Evolutionary conservation across 2,113 vertebrate species (phyloP).

Genomic region (Donacobius atricapilla): DNA sequence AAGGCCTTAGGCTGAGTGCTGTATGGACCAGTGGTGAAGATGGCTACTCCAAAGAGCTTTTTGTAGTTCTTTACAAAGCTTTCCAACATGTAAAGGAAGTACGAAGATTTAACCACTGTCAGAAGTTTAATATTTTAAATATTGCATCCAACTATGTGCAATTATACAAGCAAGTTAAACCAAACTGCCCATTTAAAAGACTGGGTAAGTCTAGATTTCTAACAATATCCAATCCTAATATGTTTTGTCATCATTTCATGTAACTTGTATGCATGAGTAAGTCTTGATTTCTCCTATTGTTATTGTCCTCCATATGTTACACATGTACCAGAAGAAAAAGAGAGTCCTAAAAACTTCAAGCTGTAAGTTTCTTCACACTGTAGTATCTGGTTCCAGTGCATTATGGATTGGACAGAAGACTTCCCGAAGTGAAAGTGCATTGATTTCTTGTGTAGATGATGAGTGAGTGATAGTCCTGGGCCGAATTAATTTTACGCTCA

Average conservation of each 20-base stretch:
- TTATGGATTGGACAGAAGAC: background rate
- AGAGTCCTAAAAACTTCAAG: background rate
- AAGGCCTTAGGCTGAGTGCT: background rate
- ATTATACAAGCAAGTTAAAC: background rate
- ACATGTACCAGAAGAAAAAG: background rate
- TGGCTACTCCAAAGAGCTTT: background rate
- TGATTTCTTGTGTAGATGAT: background rate
- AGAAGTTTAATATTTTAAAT: background rate
- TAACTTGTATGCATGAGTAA: background rate
- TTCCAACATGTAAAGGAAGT: background rate
- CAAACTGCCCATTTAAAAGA: background rate
- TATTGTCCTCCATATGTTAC: background rate
- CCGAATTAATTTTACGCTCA: background rate
- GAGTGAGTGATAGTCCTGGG: background rate
- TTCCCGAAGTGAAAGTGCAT: background rate
- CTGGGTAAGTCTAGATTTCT: background rate
- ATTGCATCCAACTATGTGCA: background rate
- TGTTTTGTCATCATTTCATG: background rate
- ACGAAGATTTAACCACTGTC: background rate
- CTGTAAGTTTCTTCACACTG: background rate
- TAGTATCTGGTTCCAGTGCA: background rate
- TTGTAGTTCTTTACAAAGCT: background rate
- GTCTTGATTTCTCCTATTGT: background rate
- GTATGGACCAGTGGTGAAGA: accelerated
- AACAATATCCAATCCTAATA: background rate